Percentiles rank a stretch among this genome's conserved stretches.
Evolutionary conservation across 2,113 vertebrate genomes (phyloP).

Genomic region (Dicentrarchus labrax): DNA sequence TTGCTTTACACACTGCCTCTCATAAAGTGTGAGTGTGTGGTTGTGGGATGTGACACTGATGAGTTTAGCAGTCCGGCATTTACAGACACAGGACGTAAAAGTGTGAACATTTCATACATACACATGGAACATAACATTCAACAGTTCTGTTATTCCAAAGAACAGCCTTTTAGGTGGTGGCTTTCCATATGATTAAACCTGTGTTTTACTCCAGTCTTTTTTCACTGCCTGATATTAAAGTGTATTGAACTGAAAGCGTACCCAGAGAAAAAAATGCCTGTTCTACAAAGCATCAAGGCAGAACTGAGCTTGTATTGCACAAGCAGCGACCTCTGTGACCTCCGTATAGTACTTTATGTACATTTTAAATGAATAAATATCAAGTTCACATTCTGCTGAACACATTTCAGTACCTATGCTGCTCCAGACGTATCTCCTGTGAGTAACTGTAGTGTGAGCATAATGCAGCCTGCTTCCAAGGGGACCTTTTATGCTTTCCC

Average conservation of each 20-base stretch:
- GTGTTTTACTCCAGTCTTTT: neutral
- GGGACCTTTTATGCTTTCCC: too few relatives aligned
- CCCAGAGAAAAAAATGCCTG: neutral
- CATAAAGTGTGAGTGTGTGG: slow-evolving; percentile 27
- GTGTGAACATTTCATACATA: neutral
- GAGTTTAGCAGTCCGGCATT: slow-evolving; percentile 36
- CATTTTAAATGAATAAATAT: neutral
- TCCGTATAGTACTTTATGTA: neutral
- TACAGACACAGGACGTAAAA: slow-evolving; percentile 21
- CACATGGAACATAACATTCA: neutral
- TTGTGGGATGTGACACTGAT: slow-evolving; percentile 24
- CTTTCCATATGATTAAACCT: neutral
- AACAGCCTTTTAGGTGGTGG: neutral
- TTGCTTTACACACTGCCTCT: slow-evolving; percentile 5
- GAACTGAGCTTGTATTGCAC: neutral
- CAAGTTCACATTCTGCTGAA: neutral
- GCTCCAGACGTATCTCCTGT: neutral
- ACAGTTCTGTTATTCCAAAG: neutral
- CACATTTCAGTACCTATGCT: neutral
- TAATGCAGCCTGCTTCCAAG: neutral
- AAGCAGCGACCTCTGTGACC: neutral
- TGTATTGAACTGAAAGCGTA: neutral
- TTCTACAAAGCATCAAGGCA: neutral
- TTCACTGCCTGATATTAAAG: neutral
- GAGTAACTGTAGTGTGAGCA: neutral